phyloP scores from a whole-genome alignment of 2,113 vertebrate species.

The Spheniscus mendiculus region DNA sequence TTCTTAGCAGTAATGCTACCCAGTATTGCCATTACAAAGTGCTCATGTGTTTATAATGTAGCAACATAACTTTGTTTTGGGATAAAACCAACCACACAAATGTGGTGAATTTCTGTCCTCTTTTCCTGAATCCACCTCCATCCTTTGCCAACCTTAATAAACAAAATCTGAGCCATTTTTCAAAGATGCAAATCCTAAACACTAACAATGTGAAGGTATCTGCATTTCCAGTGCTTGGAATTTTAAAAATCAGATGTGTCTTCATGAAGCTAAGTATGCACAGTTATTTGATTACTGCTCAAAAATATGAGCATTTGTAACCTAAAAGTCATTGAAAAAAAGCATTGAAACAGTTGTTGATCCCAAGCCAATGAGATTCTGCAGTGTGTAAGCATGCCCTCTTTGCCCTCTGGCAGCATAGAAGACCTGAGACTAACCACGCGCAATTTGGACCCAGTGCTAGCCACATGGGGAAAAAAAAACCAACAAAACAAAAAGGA shows the following conservation, averaged over 20 bases:
- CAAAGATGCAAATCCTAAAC: background rate
- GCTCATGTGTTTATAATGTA: background rate
- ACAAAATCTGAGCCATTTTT: background rate
- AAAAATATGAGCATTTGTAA: background rate
- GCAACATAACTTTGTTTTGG: background rate
- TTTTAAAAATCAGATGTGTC: background rate
- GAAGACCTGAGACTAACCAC: background rate
- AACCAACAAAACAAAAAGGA: background rate
- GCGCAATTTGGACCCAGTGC: background rate
- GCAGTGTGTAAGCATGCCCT: background rate
- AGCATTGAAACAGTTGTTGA: background rate
- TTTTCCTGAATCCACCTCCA: background rate
- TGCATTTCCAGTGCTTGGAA: background rate
- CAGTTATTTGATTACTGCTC: background rate
- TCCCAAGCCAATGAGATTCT: background rate
- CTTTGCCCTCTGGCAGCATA: background rate
- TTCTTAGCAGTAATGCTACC: background rate
- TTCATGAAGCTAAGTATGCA: background rate
- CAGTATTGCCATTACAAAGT: background rate
- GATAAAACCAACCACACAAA: background rate
- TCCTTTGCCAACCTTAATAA: background rate
- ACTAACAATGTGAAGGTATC: background rate
- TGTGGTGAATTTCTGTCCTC: background rate
- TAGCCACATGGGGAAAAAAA: background rate
- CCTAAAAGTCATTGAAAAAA: background rate